Base-by-base conservation (phyloP, 2,113 vertebrate genomes). In the Plecotus auritus region DNA sequence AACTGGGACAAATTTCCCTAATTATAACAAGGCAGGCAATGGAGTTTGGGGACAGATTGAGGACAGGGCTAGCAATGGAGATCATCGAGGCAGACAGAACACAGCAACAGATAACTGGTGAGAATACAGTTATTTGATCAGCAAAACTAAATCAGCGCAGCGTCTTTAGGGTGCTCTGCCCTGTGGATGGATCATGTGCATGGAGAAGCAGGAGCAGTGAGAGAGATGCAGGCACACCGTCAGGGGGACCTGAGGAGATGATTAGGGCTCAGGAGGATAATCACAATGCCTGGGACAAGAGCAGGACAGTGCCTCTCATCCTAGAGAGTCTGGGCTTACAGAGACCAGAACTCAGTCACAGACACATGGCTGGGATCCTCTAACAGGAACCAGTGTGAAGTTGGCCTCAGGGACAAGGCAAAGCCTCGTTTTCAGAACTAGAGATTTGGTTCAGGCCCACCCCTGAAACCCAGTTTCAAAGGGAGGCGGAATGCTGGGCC, bases 1-100 rank as follows among this genome's bases (percentile, higher is more conserved):
- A 97, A 91, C 45, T 85, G 83, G 91, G 82, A 47, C 82, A 66
- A 20, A 88, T 77, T 81, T 69, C 40, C 67, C 88, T 70, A 56
- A 69, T 77, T 85, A 35, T 73, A 66, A 59, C 13, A 26, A 37
- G 54, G 12, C 17, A 47, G 81, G 47, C 70, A 30, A 1, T 69
- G 42, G 87, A 13, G 26, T 45, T 78, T 82, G 59, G 73, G 70
- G 56, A 70, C 30, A 85, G 88, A 90, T 72, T 40, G 66, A 47
- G 67, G 32, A 82, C 47, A 18, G n/a, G 54, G 9, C 56, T 47
- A 64, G 70, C 28, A 11, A 4, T 26, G 49, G 49, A 91, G 72
- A 76, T 49, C 64, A 16, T 0, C 1, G 30, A 16, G 22, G 45
- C 59, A 82, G 77, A 40, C 70, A 86, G 90, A 47, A 67, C 10